These are phyloP conservation scores for Ephestia elutella DNA, from an alignment of 1,140 invertebrate genomes.

Conservation along the genomic window DNA sequence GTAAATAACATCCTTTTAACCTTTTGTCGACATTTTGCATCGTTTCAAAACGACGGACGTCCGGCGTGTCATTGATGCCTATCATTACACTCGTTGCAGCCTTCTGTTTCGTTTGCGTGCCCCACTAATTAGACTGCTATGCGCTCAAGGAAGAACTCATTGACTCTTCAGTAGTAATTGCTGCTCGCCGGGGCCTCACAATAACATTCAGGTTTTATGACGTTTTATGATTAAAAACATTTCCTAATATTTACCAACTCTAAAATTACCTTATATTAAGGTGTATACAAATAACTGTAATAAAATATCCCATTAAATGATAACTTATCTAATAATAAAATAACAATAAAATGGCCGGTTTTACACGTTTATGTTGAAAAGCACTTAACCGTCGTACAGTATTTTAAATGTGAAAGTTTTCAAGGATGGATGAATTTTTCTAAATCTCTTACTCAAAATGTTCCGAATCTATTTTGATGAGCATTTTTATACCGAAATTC, in stretches of 20 bases:
- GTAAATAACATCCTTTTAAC: slow-evolving; percentile 3
- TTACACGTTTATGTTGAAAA: neutral
- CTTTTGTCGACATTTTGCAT: neutral
- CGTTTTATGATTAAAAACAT: too few species aligned
- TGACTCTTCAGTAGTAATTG: neutral
- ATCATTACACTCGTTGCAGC: neutral
- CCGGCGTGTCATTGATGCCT: neutral
- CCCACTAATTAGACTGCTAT: neutral
- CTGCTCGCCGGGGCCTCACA: neutral
- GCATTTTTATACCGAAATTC: too few species aligned
- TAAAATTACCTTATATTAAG: neutral
- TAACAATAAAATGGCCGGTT: neutral
- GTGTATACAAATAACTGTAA: neutral
- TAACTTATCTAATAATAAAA: neutral
- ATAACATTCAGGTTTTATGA: too few species aligned
- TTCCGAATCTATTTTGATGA: too few species aligned
- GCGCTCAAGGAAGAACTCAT: neutral
- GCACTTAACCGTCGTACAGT: neutral
- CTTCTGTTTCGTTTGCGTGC: neutral
- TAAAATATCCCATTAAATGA: neutral
- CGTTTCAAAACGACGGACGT: neutral
- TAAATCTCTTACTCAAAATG: too few species aligned
- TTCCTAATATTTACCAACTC: too few species aligned
- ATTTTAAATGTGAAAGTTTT: too few species aligned
- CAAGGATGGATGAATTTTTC: too few species aligned